phyloP scores from a whole-genome alignment of 2,113 vertebrate species.

The Nerophis ophidion region DNA sequence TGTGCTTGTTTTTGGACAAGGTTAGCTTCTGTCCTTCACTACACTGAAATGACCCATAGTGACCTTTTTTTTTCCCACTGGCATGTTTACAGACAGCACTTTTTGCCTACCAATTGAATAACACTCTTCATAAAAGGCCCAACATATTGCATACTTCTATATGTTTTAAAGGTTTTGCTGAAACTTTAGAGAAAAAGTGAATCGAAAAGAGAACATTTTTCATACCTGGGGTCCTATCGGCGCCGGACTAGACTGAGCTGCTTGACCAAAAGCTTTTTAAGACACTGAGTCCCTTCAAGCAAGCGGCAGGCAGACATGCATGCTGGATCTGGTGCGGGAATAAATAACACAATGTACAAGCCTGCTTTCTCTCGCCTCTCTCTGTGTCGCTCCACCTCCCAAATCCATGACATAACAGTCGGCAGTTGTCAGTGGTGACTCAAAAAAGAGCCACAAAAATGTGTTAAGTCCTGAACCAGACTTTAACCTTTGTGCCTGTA shows the following conservation, averaged over 20 bases:
- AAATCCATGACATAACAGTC: constrained; percentile 58
- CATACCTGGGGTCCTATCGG: constrained; percentile 55
- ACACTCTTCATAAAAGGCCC: background rate
- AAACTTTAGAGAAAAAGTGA: constrained; percentile 14
- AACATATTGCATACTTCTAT: too few species aligned
- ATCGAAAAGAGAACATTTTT: constrained; percentile 1
- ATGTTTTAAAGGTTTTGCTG: constrained; percentile 9
- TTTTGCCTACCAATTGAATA: background rate
- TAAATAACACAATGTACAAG: constrained; percentile 52
- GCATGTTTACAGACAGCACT: background rate
- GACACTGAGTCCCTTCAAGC: constrained; percentile 32
- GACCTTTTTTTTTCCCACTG: constrained; percentile 6
- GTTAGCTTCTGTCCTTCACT: constrained; percentile 27
- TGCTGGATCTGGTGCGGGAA: constrained; percentile 41
- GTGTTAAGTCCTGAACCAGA: background rate
- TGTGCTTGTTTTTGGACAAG: background rate
- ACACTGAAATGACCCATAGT: constrained; percentile 10
- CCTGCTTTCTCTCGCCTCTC: constrained; percentile 16
- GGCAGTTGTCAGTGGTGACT: constrained; percentile 37
- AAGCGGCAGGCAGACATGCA: constrained; percentile 42
- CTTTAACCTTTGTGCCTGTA: constrained; percentile 3
- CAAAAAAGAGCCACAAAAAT: background rate
- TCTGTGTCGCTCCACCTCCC: constrained; percentile 15
- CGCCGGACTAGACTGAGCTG: constrained; percentile 21
- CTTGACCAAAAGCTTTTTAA: constrained; percentile 33